phyloP scores from a whole-genome alignment of 2,113 vertebrate genomes.

The Madoqua kirkii region DNA sequence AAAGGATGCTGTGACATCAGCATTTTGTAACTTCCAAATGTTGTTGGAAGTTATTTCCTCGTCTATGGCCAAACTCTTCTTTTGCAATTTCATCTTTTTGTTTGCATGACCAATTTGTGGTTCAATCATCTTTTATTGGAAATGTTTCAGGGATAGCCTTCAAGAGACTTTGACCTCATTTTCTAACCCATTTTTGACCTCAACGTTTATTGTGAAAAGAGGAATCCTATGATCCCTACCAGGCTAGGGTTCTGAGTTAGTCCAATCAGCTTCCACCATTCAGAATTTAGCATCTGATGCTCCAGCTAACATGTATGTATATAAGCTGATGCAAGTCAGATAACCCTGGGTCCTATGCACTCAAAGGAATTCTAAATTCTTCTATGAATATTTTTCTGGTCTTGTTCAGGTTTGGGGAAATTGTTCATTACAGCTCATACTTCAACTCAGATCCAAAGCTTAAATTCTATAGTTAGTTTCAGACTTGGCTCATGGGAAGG shows the following conservation, averaged over 20 bases:
- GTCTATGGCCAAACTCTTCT: neutral
- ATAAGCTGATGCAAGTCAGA: neutral
- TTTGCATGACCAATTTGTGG: neutral
- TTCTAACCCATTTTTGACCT: neutral
- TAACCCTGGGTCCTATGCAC: neutral
- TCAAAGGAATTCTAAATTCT: neutral
- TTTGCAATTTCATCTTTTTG: neutral
- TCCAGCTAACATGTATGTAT: too few relatives aligned
- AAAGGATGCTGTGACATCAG: neutral
- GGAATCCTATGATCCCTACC: too few relatives aligned
- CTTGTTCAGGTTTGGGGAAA: neutral
- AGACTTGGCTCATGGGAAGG: neutral
- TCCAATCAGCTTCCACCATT: neutral
- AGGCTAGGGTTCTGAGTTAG: neutral
- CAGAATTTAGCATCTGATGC: neutral
- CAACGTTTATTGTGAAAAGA: neutral
- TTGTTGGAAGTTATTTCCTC: neutral
- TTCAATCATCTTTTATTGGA: neutral
- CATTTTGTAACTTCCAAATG: neutral
- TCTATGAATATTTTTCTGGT: neutral
- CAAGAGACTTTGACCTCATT: neutral
- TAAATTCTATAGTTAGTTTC: neutral
- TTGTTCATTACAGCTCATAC: neutral
- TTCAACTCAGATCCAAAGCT: neutral
- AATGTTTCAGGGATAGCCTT: neutral